A percentile compares a stretch with the other conserved stretches of the same genome.
Conservation (phyloP, 2,888 invertebrate species). For the Lagria hirta region DNA sequence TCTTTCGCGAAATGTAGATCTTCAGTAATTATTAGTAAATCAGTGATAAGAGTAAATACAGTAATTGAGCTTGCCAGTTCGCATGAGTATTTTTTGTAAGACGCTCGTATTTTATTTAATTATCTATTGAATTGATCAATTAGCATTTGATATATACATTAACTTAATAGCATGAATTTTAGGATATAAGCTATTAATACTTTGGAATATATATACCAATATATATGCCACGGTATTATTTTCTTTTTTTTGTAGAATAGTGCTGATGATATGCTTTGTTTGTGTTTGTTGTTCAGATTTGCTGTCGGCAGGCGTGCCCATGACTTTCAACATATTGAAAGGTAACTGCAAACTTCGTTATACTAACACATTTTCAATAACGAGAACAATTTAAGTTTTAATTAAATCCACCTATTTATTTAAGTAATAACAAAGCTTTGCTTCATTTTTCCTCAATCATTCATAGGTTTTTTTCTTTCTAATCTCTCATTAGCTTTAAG, state of each 20-base stretch:
- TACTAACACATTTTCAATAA: slow-evolving; percentile 31
- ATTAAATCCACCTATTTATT: too few species aligned
- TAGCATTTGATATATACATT: slow-evolving; percentile 29
- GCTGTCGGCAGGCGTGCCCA: slow-evolving; percentile 78
- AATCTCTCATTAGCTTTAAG: too few species aligned
- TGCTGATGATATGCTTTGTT: slow-evolving; percentile 58
- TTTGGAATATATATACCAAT: slow-evolving; percentile 22
- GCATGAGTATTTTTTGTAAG: slow-evolving; percentile 42
- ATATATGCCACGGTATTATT: slow-evolving; percentile 15
- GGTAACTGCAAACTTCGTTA: slow-evolving; percentile 62
- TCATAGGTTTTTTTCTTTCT: too few species aligned
- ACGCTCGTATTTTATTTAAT: slow-evolving; percentile 31
- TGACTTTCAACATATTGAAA: slow-evolving; percentile 86
- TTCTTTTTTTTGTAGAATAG: slow-evolving; percentile 48
- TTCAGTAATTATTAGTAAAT: slow-evolving; percentile 22
- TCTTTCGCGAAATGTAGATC: slow-evolving; percentile 16
- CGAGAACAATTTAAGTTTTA: slow-evolving; percentile 7
- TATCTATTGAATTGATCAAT: slow-evolving; percentile 24
- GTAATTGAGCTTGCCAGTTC: slow-evolving; percentile 39
- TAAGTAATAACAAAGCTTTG: slow-evolving; percentile 13
- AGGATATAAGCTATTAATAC: slow-evolving; percentile 30
- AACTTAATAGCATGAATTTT: slow-evolving; percentile 36
- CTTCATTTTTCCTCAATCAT: slow-evolving; percentile 7
- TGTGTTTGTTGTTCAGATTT: slow-evolving; percentile 76
- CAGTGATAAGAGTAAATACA: slow-evolving; percentile 13